phyloP scores from a whole-genome alignment of 2,113 vertebrate genomes.

The Trematocara marginatum region DNA sequence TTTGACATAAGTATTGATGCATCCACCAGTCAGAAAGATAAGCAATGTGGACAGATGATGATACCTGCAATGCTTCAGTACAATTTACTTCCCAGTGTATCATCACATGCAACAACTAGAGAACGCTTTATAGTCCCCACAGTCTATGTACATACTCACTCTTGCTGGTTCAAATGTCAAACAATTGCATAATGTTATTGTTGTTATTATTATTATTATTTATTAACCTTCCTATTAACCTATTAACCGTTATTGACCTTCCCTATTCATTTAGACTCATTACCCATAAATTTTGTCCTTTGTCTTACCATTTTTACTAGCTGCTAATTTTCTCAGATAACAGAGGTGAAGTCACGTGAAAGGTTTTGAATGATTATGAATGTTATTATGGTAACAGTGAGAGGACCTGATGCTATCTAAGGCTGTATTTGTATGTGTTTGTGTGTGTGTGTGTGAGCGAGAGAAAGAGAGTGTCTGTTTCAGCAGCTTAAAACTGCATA shows the following conservation, averaged over 20 bases:
- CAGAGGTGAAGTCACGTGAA: slow-evolving; percentile 9
- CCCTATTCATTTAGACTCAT: neutral
- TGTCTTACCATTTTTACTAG: neutral
- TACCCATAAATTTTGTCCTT: neutral
- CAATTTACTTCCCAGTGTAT: neutral
- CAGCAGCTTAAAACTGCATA: neutral
- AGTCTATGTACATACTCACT: neutral
- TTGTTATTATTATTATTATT: neutral
- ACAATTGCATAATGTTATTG: neutral
- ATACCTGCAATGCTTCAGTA: neutral
- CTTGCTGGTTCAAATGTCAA: neutral
- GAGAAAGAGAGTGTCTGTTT: neutral
- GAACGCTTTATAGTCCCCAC: neutral
- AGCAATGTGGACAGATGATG: neutral
- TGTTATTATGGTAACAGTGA: neutral
- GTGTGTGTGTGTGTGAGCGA: neutral
- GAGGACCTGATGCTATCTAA: neutral
- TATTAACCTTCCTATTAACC: neutral
- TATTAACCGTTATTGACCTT: neutral
- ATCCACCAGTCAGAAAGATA: neutral
- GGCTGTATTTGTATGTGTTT: neutral
- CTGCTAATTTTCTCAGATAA: neutral
- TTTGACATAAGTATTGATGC: neutral
- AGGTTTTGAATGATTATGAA: slow-evolving; percentile 15
- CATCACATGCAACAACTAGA: neutral